Evolutionary conservation across 2,888 invertebrate species (phyloP), one percentile per base, ranked within the genome.

Genomic region (Cheilosia impressa): DNA sequence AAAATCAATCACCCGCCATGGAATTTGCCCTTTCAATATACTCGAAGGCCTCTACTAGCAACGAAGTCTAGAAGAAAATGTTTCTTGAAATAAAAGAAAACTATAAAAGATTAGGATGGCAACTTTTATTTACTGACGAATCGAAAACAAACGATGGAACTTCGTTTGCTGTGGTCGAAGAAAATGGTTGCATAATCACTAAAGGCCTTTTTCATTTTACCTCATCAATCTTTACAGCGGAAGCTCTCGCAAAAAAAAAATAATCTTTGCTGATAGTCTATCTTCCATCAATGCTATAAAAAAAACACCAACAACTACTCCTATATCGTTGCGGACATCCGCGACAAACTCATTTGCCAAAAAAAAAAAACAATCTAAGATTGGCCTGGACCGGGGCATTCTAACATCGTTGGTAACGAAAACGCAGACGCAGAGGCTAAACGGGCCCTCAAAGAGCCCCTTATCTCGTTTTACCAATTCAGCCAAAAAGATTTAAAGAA

Each of bases 171-270:
- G 45, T 62, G 27, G 9, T 60, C n/a, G 27, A 24, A 4, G 45
- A 62, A 62, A 27, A 9, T 13, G 60, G 45, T 27, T n/a, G n/a
- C n/a, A 27, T 62, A 31, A 63, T 65, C 63, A 65, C 15, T 22
- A 34, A 65, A 9, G 34, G 50, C 15, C 38, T 50, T 13, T 34
- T 50, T 34, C 63, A 63, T 17, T 34, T 63, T 34, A 50, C 19
- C 2, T 47, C 47, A 63, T 47, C 63, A 19, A 47, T 47, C 47
- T 63, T 45, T 15, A 47, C 17, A 13, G 31, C 63, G n/a, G 69
- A 81, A 69, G 68, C 45, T 41, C 10, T 22, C 9, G 58, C 58
- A 57, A 38, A n/a, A 34, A 57, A 57, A 57, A 19, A 38, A 57
- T 57, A 7, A 27, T 31, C 15, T 53, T 31, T 45, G 17, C 17